Evolutionary conservation across 1,140 invertebrate species (phyloP), one percentile per base, ranked within the genome.

Genomic region (Lepidotrigona ventralis): DNA sequence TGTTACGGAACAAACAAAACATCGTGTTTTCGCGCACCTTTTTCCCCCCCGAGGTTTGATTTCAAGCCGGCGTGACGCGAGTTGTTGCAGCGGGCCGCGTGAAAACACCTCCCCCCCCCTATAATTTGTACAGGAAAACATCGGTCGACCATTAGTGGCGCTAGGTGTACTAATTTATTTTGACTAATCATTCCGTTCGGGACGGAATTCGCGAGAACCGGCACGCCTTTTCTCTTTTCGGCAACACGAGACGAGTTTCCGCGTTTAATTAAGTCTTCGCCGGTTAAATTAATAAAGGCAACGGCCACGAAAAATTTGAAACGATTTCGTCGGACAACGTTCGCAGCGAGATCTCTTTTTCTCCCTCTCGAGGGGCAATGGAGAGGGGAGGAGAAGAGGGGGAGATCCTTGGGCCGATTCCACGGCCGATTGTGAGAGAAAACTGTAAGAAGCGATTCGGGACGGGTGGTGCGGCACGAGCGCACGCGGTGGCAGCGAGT

Each of bases 1-100:
- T 84, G 81, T 87, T 86, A 87, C 86, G 72, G 60, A 84, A 81
- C 84, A 51, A 70, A 80, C 74, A 75, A 86, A 81, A 86, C 85
- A 71, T 68, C 58, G 56, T 69, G 76, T 80, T 80, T 66, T 60
- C 60, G n/a, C 29, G 68, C 54, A 26, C 53, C 51, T 64, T 79
- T 83, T 76, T 63, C 68, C 17, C 26, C 6, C 17, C 58, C 23
- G 19, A 23, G 29, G 11, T 15, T 29, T 8, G 29, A 29, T 51
- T 79, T 51, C n/a, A 2, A 39, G n/a, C 1, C 15, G 0, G 14
- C 19, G 15, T 56, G 54, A 56, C 0, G n/a, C 9, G 46, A 15
- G 21, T n/a, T 17, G 33, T 1, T 17, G 51, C 19, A 26, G 39
- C 39, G 39, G 39, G 6, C 39, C 23, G 74, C 33, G 74, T 1